These are phyloP conservation scores for Lapara coniferarum DNA, from an alignment of 2,888 invertebrate species.

Conservation along the genomic window DNA sequence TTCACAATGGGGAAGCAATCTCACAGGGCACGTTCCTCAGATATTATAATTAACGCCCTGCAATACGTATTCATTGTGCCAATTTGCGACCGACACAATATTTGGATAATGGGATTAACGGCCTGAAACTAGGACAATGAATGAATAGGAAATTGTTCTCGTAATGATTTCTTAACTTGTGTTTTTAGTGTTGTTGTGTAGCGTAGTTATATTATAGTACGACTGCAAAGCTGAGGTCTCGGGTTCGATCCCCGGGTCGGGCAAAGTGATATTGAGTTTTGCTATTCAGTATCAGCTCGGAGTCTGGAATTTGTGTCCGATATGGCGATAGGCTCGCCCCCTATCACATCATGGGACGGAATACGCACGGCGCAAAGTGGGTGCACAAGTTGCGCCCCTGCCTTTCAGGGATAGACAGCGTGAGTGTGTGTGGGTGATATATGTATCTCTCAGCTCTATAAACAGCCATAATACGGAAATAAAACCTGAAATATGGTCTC, in stretches of 20 bases:
- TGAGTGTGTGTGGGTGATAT: background rate
- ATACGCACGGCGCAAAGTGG: too few species aligned
- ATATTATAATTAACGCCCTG: slow-evolving; percentile 60
- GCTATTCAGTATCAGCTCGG: too few species aligned
- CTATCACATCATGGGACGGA: too few species aligned
- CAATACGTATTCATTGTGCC: slow-evolving; percentile 61
- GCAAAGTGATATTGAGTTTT: too few species aligned
- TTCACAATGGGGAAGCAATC: slow-evolving; percentile 51
- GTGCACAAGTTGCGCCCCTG: too few species aligned
- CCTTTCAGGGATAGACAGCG: too few species aligned
- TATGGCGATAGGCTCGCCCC: too few species aligned
- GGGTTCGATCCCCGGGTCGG: too few species aligned
- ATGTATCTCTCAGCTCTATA: background rate
- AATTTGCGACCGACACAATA: slow-evolving; percentile 56
- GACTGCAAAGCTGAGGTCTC: too few species aligned
- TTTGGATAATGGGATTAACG: slow-evolving; percentile 52
- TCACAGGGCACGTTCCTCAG: slow-evolving; percentile 50
- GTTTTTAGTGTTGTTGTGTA: background rate
- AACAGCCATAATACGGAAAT: background rate
- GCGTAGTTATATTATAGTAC: too few species aligned
- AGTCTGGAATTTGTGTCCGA: too few species aligned
- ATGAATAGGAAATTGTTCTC: slow-evolving; percentile 41
- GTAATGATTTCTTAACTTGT: background rate
- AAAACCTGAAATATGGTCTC: slow-evolving; percentile 63
- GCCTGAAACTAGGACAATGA: slow-evolving; percentile 38